A percentile compares a stretch with the other conserved stretches of the same genome.
Evolutionary conservation across 35 echinoderm and acorn worm species (phyloP).

Genomic region (Amphiura filiformis): DNA sequence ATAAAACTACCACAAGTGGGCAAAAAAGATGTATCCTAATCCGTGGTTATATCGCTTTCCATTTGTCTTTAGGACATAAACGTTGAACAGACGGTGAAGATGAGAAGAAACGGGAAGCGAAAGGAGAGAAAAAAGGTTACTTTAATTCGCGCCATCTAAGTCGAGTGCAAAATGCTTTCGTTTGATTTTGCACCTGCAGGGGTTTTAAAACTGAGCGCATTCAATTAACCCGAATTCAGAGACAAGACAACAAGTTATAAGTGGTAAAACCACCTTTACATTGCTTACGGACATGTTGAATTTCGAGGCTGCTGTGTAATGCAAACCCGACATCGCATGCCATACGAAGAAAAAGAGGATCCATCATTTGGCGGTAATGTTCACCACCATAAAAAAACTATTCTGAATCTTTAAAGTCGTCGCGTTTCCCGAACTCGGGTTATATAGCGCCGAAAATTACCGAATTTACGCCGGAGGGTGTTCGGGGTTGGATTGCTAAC

Average conservation of each 20-base stretch:
- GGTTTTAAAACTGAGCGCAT: not conserved
- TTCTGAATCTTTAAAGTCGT: not conserved
- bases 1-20: not conserved
- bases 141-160: not conserved
- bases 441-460: conserved; percentile 12
- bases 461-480: not conserved
- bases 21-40: not conserved
- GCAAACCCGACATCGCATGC: not conserved
- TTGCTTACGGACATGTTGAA: not conserved
- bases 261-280: conserved; percentile 9
- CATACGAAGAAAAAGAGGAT: not conserved
- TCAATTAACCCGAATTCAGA: not conserved
- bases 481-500: not conserved
- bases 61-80: not conserved
- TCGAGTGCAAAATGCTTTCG: not conserved
- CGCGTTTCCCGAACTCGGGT: not conserved
- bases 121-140: not conserved
- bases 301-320: not conserved
- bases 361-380: not conserved
- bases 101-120: not conserved
- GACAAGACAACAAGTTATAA: not conserved
- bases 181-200: not conserved
- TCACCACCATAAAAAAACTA: not conserved
- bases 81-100: not conserved
- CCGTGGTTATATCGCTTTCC: not conserved